A percentile compares a stretch with the other conserved stretches of the same genome.
Conservation (phyloP, 2,888 invertebrate species). For the Scaptomyza caliginosa region DNA sequence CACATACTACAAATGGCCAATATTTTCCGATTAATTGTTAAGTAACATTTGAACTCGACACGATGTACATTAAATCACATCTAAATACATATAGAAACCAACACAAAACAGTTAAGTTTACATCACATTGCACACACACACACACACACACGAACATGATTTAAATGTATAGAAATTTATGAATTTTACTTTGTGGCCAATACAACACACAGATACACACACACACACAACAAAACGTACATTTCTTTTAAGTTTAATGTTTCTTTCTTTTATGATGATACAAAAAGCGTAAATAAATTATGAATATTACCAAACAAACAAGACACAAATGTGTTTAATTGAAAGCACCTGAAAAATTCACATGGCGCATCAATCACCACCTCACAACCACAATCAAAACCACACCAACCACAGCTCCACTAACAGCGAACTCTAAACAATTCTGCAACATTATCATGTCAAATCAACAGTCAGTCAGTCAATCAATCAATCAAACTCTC, state of each 20-base stretch:
- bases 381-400: conserved; percentile 45
- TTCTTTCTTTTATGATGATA: conserved; percentile 49
- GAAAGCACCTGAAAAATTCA: conserved; percentile 12
- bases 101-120: too few relatives aligned
- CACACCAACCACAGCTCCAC: conserved; percentile 33
- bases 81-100: conserved; percentile 26
- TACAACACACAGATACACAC: conserved; percentile 26
- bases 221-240: too few relatives aligned
- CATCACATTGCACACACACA: not conserved
- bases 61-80: conserved; percentile 54
- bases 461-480: conserved; percentile 60
- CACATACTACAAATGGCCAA: conserved; percentile 21
- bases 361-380: conserved; percentile 34
- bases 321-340: conserved; percentile 54
- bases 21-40: conserved; percentile 56
- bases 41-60: conserved; percentile 38
- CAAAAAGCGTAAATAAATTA: conserved; percentile 61
- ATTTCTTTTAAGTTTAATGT: conserved; percentile 47
- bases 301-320: conserved; percentile 42
- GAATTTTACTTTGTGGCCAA: conserved; percentile 56
- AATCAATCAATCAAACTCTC: conserved; percentile 46
- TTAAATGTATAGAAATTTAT: conserved; percentile 54
- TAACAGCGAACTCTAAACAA: conserved; percentile 51
- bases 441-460: conserved; percentile 71
- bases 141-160: conserved; percentile 34